These are phyloP conservation scores for Mythimna vitellina DNA, from an alignment of 2,888 invertebrate genomes.

Conservation along the genomic window DNA sequence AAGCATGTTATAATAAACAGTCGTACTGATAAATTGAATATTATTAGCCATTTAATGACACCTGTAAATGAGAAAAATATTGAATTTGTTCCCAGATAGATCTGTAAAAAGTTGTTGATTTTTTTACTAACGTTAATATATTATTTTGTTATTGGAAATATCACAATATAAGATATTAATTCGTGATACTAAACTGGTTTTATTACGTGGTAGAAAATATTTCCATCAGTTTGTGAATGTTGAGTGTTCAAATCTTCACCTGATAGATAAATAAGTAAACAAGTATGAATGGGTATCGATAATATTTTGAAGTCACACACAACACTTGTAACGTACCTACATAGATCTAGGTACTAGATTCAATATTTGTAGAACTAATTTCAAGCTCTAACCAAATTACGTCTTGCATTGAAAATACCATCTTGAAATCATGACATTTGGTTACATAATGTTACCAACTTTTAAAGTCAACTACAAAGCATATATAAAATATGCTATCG, in stretches of 20 bases:
- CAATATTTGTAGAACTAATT: conserved; percentile 12
- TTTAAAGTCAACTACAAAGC: conserved; percentile 17
- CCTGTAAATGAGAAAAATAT: neutral
- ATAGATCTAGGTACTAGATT: neutral
- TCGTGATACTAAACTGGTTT: conserved; percentile 3
- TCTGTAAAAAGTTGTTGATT: neutral
- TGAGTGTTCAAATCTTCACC: neutral
- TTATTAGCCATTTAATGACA: neutral
- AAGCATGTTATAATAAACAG: conserved; percentile 21
- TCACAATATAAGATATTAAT: neutral
- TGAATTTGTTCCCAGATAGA: no score
- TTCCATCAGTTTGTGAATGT: conserved; percentile 4
- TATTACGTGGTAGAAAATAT: neutral
- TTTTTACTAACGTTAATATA: neutral
- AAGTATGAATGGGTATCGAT: conserved; percentile 20
- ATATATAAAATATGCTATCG: conserved; percentile 10
- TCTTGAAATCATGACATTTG: conserved; percentile 21
- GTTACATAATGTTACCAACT: conserved; percentile 30
- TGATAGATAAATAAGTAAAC: neutral
- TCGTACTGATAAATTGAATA: neutral
- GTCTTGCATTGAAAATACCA: neutral
- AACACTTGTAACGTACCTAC: conserved; percentile 7
- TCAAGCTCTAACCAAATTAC: conserved; percentile 7
- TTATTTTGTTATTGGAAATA: neutral
- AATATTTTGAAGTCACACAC: conserved; percentile 16